Evolutionary conservation across 2,797 vertebrate species (phyloP), one percentile per base, ranked within the genome.

Genomic region (Anguilla obscura): DNA sequence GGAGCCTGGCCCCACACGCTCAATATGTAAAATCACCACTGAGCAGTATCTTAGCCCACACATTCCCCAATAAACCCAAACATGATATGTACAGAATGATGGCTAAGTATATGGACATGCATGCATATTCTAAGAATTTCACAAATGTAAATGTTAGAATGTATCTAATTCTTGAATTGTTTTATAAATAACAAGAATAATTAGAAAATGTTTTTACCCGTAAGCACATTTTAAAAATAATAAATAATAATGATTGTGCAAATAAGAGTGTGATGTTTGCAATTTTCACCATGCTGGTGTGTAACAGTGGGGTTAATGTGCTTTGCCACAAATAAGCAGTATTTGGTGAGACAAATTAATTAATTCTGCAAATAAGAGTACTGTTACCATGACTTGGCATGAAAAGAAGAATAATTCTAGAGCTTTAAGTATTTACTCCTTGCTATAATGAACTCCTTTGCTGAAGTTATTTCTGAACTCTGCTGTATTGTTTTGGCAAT

Each of bases 371-470:
- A 91, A 92, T 92, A 92, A 91, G 90, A 93, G 91, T 92, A 88
- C 91, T 92, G 93, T 94, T 94, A 94, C 94, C 91, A 91, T 89
- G 91, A 89, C 89, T 94, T 94, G 93, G 92, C 92, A 92, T 94
- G 91, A 87, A 92, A 90, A 92, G 45, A 86, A 52, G 82, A 88
- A 88, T 87, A 85, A 89, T 89, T 87, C 82, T 86, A 90, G 91
- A 91, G 90, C 88, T 90, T 92, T 88, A 90, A 89, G 88, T 92
- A 90, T 90, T 92, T 88, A 92, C 86, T 87, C 87, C 82, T 63
- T 45, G 80, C 90, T 87, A 90, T 91, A 93, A 92, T 92, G 91
- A 90, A 84, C 88, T 86, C 58, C 63, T 84, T 60, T 84, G 36
- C 63, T 74, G 2, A 6, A 54, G 9, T 45, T 45, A 56, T 50